These are phyloP conservation scores for Dryobota labecula DNA, from an alignment of 2,888 invertebrate genomes.

Conservation along the genomic window DNA sequence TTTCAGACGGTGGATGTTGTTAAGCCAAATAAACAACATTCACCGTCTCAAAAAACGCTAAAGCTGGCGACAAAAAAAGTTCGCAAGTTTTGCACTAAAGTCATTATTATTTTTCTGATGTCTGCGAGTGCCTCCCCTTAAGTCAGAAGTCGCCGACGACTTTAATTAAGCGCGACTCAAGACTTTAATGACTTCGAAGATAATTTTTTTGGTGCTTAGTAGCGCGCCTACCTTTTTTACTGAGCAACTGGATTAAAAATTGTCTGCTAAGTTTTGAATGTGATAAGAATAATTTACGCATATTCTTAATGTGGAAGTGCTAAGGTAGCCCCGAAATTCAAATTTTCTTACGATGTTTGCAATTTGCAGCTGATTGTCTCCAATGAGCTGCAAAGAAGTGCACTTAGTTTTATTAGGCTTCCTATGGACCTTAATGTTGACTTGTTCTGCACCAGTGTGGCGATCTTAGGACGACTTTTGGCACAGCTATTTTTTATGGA, in stretches of 20 bases:
- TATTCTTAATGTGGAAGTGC: too few relatives aligned
- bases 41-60: constrained; percentile 25
- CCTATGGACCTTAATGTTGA: too few relatives aligned
- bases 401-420: too few relatives aligned
- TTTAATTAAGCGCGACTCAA: constrained; percentile 85
- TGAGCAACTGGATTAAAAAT: constrained; percentile 76
- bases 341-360: too few relatives aligned
- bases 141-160: constrained; percentile 58
- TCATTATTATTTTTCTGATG: constrained; percentile 71
- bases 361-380: too few relatives aligned
- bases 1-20: not conserved
- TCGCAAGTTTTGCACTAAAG: constrained; percentile 64
- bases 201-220: constrained; percentile 75
- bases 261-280: constrained; percentile 83
- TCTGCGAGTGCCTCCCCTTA: constrained; percentile 63
- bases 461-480: too few relatives aligned
- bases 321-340: too few relatives aligned
- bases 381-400: too few relatives aligned
- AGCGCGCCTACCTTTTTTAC: constrained; percentile 74
- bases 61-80: constrained; percentile 49
- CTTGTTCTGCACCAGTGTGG: too few relatives aligned
- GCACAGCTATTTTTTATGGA: too few relatives aligned
- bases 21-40: constrained; percentile 30
- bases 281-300: constrained; percentile 60
- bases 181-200: constrained; percentile 82